These are phyloP conservation scores for Thamnophis elegans DNA, from an alignment of 2,797 vertebrate genomes.

Conservation along the genomic window DNA sequence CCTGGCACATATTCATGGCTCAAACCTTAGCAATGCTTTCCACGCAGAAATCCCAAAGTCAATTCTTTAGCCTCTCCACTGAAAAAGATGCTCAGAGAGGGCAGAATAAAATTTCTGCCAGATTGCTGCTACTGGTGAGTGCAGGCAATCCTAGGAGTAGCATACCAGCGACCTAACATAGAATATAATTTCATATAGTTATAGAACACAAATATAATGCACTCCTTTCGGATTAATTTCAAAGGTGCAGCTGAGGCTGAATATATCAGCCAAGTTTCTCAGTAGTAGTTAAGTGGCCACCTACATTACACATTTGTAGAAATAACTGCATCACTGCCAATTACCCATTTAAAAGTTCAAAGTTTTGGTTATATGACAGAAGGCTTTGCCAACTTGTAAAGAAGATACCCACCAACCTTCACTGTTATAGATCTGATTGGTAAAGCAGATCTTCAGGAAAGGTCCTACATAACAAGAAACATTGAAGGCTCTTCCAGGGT, in stretches of 20 bases:
- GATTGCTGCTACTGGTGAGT: neutral
- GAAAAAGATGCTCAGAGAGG: neutral
- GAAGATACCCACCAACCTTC: neutral
- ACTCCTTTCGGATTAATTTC: neutral
- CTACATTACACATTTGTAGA: neutral
- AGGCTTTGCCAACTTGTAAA: neutral
- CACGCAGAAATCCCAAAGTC: neutral
- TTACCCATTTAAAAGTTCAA: neutral
- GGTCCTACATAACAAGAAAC: neutral
- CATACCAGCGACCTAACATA: neutral
- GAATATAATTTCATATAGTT: neutral
- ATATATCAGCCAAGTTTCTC: neutral
- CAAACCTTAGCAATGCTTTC: neutral
- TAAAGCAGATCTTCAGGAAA: neutral
- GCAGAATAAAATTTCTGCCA: neutral
- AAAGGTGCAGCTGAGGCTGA: neutral
- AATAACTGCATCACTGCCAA: neutral
- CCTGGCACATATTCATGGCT: neutral
- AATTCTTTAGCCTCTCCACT: neutral
- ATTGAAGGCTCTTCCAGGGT: neutral
- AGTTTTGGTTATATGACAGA: neutral
- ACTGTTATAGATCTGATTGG: neutral
- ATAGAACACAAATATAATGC: neutral
- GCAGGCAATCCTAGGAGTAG: neutral
- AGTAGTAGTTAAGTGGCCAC: neutral